Base-by-base conservation (phyloP, 2,797 vertebrate genomes). In the Hoplostethus atlanticus region DNA sequence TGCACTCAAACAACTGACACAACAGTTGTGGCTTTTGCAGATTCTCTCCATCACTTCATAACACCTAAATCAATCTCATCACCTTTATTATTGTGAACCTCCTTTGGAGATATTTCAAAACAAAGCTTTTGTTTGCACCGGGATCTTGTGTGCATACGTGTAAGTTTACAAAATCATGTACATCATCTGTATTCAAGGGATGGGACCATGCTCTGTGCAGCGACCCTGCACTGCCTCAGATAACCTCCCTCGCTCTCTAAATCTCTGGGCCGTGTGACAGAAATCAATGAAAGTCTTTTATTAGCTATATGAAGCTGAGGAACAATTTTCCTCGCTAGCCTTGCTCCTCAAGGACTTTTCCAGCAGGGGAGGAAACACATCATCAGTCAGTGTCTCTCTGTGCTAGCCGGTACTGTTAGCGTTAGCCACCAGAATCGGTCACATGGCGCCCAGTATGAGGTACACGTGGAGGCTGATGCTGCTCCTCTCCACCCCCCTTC, bases 371-470 rank as follows among this genome's bases (percentile, higher is more conserved):
- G 16, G 21, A 67, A 42, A 30, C 25, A 2, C 55, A 57, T 48
- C 48, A 28, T 38, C 25, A 34, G 31, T 6, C 17, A 5, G 6
- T 16, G 30, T 13, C 21, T 57, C 30, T 56, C 31, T 47, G 12
- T 42, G 21, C n/a, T 8, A 10, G 17, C 5, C 36, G 13, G 4
- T 28, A 54, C 50, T 47, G 46, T 71, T 85, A 84, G 86, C 77
- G 28, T 84, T 80, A 76, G 64, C 34, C 17, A 62, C 64, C 64
- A 44, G 16, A 13, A 16, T 55, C 2, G 44, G 82, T 92, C 92
- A 93, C 92, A 89, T 91, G 90, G 82, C 59, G 11, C 53, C 79
- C 85, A 91, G 90, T 92, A 91, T 92, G 91, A 90, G 76, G 34
- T 25, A 31, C 64, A 72, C 34, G 38, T 65, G 66, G 31, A 78